These are phyloP conservation scores for Papilio elwesi DNA, from an alignment of 2,888 invertebrate genomes.

Conservation along the genomic window DNA sequence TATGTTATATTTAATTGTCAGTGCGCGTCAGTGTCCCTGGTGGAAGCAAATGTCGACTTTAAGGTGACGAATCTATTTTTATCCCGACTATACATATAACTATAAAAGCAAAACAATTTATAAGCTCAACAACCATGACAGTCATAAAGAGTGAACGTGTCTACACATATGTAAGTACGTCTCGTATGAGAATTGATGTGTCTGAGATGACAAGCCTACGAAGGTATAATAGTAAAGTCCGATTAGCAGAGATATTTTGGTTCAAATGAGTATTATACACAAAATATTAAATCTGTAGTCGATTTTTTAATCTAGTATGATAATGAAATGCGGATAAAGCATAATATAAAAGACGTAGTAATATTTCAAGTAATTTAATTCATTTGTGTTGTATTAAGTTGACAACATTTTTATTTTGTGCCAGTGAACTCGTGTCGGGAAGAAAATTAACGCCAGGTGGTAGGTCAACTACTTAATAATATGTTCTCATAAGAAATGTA, in stretches of 20 bases:
- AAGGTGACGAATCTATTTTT: no score
- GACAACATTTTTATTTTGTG: not conserved
- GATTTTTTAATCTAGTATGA: not conserved
- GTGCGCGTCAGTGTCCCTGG: no score
- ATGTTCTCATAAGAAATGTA: not conserved
- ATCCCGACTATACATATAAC: no score
- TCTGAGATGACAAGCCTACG: slow-evolving; percentile 1
- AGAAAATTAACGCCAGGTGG: not conserved
- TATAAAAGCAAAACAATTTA: not conserved
- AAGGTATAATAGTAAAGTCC: no score
- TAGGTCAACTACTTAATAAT: not conserved
- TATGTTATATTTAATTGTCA: no score
- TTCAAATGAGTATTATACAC: not conserved
- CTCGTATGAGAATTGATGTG: not conserved
- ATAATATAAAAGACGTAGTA: not conserved
- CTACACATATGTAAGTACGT: not conserved
- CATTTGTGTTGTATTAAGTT: no score
- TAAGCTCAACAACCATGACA: not conserved
- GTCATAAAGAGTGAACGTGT: not conserved
- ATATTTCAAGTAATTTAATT: no score
- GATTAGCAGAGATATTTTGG: no score
- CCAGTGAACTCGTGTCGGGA: not conserved
- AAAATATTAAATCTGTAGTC: not conserved
- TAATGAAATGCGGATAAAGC: not conserved
- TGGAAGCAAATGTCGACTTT: no score